Evolutionary conservation across 2,113 vertebrate genomes (phyloP).

Genomic region (Todiramphus chloris): DNA sequence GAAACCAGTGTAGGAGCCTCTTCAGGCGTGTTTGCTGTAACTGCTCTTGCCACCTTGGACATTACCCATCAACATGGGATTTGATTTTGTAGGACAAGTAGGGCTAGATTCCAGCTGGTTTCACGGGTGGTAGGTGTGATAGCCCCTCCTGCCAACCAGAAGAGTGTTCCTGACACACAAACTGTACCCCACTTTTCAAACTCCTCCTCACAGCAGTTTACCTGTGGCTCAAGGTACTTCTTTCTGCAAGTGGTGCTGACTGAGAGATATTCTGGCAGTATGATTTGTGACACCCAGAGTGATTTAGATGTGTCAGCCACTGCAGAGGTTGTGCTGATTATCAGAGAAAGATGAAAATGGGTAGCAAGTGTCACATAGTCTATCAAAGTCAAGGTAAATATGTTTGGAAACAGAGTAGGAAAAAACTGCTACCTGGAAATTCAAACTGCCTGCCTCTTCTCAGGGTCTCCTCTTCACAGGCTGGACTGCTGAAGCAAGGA

Average conservation of each 20-base stretch:
- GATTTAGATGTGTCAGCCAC: neutral
- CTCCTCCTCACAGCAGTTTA: neutral
- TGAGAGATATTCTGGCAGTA: neutral
- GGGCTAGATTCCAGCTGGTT: neutral
- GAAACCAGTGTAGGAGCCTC: neutral
- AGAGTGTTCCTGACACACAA: neutral
- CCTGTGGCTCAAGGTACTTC: neutral
- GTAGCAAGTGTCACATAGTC: neutral
- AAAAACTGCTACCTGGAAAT: neutral
- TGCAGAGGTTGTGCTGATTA: neutral
- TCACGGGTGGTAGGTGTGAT: rapidly evolving
- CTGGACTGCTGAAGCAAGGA: neutral
- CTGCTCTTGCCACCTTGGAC: neutral
- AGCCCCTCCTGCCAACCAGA: rapidly evolving
- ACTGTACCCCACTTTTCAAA: neutral
- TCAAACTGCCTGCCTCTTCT: neutral
- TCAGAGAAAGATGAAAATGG: neutral
- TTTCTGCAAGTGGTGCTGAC: neutral
- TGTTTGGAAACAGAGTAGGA: neutral
- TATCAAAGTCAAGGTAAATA: neutral
- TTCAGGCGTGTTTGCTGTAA: neutral
- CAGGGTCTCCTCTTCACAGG: neutral
- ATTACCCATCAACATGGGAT: rapidly evolving
- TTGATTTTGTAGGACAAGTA: neutral
- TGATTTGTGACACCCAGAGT: neutral